Evolutionary conservation across 2,797 vertebrate genomes (phyloP).

Genomic region (Ara ararauna): DNA sequence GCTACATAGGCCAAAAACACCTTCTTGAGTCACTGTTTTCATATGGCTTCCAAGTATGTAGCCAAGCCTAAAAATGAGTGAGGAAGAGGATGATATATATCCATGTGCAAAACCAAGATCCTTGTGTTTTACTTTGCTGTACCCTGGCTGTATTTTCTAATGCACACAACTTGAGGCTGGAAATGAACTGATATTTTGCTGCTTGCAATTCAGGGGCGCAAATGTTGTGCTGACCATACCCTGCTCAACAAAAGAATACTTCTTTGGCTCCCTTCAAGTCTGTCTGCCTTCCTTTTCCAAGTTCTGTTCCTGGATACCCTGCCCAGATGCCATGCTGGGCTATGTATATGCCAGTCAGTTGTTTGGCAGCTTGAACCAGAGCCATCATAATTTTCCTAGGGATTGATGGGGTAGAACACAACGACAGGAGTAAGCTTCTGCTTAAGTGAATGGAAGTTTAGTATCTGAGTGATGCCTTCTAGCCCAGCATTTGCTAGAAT

Average conservation of each 20-base stretch:
- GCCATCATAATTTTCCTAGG: neutral
- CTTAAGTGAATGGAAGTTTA: neutral
- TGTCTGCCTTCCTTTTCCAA: constrained; percentile 1
- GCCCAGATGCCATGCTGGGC: neutral
- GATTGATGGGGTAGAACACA: neutral
- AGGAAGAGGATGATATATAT: neutral
- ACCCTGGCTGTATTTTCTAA: neutral
- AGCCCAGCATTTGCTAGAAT: neutral
- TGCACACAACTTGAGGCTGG: neutral
- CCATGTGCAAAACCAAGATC: neutral
- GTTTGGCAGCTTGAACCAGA: neutral
- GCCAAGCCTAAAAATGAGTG: neutral
- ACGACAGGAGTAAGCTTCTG: neutral
- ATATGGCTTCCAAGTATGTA: neutral
- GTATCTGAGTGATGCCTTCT: neutral
- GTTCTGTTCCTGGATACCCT: neutral
- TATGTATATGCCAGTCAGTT: neutral
- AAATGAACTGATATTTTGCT: neutral
- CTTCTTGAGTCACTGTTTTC: neutral
- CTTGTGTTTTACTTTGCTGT: neutral
- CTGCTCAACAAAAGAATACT: neutral
- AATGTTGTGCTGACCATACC: neutral
- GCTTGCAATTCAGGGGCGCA: neutral
- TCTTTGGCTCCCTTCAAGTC: constrained; percentile 7
- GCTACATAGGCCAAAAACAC: neutral